Evolutionary conservation across 2,797 vertebrate species (phyloP).

Genomic region (Ambastaia sidthimunki): DNA sequence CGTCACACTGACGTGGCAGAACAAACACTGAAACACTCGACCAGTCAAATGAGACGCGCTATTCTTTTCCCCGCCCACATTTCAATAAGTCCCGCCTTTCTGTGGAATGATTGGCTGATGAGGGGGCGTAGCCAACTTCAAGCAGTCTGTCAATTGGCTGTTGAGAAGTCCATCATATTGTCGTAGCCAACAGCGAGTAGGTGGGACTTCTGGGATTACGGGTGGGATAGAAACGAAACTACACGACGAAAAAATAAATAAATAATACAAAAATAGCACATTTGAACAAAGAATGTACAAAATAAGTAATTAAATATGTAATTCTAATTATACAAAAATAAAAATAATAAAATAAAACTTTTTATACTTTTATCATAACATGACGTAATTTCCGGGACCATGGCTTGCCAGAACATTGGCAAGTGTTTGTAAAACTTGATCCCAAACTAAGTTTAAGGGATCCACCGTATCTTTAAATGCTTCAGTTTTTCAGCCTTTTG

Average conservation of each 20-base stretch:
- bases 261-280: neutral
- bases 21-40: constrained; percentile 29
- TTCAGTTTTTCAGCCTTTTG: no score
- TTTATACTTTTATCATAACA: no score
- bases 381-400: no score
- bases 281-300: neutral
- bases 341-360: neutral
- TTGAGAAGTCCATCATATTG: neutral
- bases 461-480: no score
- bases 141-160: neutral
- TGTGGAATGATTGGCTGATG: neutral
- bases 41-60: neutral
- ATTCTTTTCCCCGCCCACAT: neutral
- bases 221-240: no score
- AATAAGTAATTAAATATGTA: neutral
- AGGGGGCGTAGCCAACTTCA: neutral
- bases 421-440: no score
- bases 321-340: neutral
- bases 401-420: no score
- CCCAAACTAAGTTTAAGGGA: no score
- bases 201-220: neutral
- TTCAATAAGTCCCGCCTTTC: neutral
- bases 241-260: no score
- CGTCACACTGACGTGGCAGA: constrained; percentile 67
- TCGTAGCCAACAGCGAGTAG: neutral